Percentiles rank a stretch among this genome's conserved stretches.
phyloP scores from a whole-genome alignment of 2,888 invertebrate genomes.

The Agelastica alni region DNA sequence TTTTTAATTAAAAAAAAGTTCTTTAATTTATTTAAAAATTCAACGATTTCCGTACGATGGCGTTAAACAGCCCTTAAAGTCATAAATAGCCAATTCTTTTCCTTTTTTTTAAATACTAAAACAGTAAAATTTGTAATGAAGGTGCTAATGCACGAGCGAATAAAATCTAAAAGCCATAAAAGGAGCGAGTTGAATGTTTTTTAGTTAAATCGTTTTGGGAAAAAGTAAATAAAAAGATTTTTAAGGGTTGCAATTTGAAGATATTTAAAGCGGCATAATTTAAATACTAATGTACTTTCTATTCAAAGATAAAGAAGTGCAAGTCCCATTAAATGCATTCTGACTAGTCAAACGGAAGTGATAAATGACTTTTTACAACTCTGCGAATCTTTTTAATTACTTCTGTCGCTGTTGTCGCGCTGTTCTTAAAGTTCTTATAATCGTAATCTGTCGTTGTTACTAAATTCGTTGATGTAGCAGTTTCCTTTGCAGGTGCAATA shows the following conservation, averaged over 20 bases:
- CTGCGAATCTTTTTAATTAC: slow-evolving; percentile 40
- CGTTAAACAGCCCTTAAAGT: slow-evolving; percentile 1
- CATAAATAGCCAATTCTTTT: not conserved
- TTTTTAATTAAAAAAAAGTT: too few relatives aligned
- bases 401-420: slow-evolving; percentile 18
- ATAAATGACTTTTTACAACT: slow-evolving; percentile 43
- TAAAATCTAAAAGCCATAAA: slow-evolving; percentile 19
- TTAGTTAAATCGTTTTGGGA: slow-evolving; percentile 26
- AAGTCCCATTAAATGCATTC: slow-evolving; percentile 43
- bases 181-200: slow-evolving; percentile 19
- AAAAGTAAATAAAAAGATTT: slow-evolving; percentile 39
- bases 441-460: too few relatives aligned
- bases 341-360: slow-evolving; percentile 42
- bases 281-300: slow-evolving; percentile 48
- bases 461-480: too few relatives aligned
- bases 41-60: not conserved
- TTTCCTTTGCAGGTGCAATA: too few relatives aligned
- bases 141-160: slow-evolving; percentile 12
- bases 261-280: slow-evolving; percentile 49
- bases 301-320: slow-evolving; percentile 45
- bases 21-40: not conserved
- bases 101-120: slow-evolving; percentile 5
- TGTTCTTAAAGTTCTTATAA: too few relatives aligned
- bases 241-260: slow-evolving; percentile 44
- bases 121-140: slow-evolving; percentile 7